Conservation (phyloP, 2,113 vertebrate species). For the Nibea coibor region DNA sequence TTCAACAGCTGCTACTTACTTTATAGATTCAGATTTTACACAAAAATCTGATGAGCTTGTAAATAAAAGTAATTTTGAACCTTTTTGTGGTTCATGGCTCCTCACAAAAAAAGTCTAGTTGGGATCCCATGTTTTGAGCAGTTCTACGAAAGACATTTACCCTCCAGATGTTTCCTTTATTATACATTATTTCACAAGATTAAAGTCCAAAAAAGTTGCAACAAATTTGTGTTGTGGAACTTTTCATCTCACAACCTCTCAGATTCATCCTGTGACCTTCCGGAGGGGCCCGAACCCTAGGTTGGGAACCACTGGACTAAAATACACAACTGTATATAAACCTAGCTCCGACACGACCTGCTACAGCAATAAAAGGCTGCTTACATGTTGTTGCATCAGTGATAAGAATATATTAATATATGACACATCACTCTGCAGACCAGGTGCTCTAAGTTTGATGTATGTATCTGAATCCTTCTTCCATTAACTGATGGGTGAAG, state of each 20-base stretch:
- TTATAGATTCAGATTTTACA: not conserved
- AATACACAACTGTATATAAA: conserved; percentile 9
- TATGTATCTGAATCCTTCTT: not conserved
- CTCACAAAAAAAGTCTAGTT: too few species aligned
- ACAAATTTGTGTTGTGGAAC: not conserved
- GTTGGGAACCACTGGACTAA: not conserved
- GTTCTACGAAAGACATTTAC: not conserved
- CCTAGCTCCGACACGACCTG: not conserved
- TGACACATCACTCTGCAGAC: not conserved
- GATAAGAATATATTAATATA: not conserved
- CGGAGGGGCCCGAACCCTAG: not conserved
- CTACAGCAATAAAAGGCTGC: not conserved
- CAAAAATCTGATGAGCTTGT: too few species aligned
- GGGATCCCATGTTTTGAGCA: too few species aligned
- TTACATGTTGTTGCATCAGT: not conserved
- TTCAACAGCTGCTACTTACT: not conserved
- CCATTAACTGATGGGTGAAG: not conserved
- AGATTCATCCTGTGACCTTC: not conserved
- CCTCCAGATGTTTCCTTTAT: not conserved
- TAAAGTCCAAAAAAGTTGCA: not conserved
- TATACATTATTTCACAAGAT: not conserved
- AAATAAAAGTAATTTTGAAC: too few species aligned
- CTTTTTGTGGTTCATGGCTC: too few species aligned
- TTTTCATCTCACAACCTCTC: not conserved
- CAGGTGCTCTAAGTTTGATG: not conserved